Conservation (phyloP, 2,113 vertebrate species). For the Rhabdomys dilectus region DNA sequence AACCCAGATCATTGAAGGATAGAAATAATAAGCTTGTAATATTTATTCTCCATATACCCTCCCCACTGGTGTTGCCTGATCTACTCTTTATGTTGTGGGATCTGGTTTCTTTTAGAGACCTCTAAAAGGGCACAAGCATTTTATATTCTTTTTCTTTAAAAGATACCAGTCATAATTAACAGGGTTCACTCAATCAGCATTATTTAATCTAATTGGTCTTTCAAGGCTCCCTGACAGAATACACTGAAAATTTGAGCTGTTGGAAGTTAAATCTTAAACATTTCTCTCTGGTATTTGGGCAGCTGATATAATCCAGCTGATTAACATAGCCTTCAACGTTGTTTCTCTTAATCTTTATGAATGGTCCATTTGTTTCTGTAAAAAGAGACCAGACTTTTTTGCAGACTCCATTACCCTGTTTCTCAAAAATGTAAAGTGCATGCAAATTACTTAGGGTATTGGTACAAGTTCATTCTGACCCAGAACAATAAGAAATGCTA, state of each 20-base stretch:
- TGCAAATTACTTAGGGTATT: neutral
- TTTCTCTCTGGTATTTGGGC: neutral
- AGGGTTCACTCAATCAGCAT: neutral
- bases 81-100: no score
- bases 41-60: neutral
- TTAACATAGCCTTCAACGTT: neutral
- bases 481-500: neutral
- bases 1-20: neutral
- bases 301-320: neutral
- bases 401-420: neutral
- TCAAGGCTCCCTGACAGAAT: neutral
- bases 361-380: neutral
- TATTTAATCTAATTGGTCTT: neutral
- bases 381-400: neutral
- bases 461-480: neutral
- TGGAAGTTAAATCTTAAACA: neutral
- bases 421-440: neutral
- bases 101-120: neutral
- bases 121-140: neutral
- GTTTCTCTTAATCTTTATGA: neutral
- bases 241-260: neutral
- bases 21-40: neutral
- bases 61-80: neutral
- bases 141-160: neutral
- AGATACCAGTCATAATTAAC: neutral